These are phyloP conservation scores for Noctua pronuba DNA, from an alignment of 2,888 invertebrate genomes.

Conservation along the genomic window DNA sequence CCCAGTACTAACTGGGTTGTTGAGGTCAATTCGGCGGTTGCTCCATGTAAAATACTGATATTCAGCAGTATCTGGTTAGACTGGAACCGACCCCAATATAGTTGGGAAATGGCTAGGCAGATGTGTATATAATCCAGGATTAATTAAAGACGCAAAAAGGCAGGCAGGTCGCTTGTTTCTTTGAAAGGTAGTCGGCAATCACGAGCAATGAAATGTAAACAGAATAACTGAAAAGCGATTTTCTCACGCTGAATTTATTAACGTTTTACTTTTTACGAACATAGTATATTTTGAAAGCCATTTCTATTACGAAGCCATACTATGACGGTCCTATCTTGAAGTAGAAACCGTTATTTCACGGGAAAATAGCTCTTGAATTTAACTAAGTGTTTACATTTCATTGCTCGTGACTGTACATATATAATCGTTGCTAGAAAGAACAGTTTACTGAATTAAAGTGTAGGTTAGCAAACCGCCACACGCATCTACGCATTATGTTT, in stretches of 20 bases:
- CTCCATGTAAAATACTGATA: too few species aligned
- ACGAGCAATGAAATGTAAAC: neutral
- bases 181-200: neutral
- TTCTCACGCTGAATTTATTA: neutral
- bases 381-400: neutral
- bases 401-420: neutral
- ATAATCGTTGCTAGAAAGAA: conserved; percentile 1
- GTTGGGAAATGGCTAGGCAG: too few species aligned
- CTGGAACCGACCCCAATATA: too few species aligned
- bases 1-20: too few species aligned
- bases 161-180: neutral
- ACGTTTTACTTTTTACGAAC: neutral
- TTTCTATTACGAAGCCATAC: neutral
- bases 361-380: neutral
- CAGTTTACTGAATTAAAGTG: conserved; percentile 18
- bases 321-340: neutral
- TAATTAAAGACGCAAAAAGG: neutral
- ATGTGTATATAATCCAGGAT: neutral
- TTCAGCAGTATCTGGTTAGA: too few species aligned
- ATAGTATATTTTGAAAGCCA: neutral
- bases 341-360: neutral
- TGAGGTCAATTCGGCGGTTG: too few species aligned
- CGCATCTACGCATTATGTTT: conserved; percentile 28
- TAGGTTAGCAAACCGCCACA: conserved; percentile 22
- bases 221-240: neutral